Evolutionary conservation across 2,113 vertebrate genomes (phyloP), one percentile per base, ranked within the genome.

Genomic region (Pogona vitticeps): DNA sequence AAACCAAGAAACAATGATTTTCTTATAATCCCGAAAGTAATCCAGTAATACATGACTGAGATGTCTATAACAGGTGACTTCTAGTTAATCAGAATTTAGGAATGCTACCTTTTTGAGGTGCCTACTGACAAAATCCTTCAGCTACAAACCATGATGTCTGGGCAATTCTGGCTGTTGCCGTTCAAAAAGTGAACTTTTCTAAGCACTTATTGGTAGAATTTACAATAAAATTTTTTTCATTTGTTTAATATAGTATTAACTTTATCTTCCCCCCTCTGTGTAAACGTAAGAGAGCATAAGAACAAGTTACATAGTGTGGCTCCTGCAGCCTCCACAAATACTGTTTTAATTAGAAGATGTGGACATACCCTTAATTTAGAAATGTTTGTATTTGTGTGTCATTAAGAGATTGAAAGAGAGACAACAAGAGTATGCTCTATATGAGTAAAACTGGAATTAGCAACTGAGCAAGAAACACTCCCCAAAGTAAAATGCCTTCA

Each of bases 401-500:
- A 52, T 52, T 10, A 52, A 71, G 68, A 10, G 68, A 70, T 28
- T 75, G 20, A 33, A 38, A 3, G 40, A 2, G 26, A 26, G 40
- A 14, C 13, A 13, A 26, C 10, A 31, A 13, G 18, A 61, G 3
- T 76, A 26, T 1, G 79, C 8, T 86, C 0, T 75, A 76, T 31
- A 1, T 3, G 5, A 61, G 6, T 86, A 79, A 38, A 61, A 86
- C 59, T 33, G 3, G 0, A 18, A 79, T 79, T 52, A 71, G 17
- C 33, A 36, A 85, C 80, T 89, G 1, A 3, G 58, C 42, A 89
- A 65, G 36, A 42, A 88, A 59, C 31, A 81, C 8, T 7, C 2
- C 15, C 42, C 6, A 84, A 76, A 36, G 42, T 80, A 38, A 91
- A 81, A 42, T 81, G 3, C 61, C 77, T 86, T 65, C 40, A 40